Percentiles rank a stretch among this genome's conserved stretches.
These are phyloP conservation scores for Exephanes ischioxanthus DNA, from an alignment of 2,888 invertebrate genomes.

Conservation along the genomic window DNA sequence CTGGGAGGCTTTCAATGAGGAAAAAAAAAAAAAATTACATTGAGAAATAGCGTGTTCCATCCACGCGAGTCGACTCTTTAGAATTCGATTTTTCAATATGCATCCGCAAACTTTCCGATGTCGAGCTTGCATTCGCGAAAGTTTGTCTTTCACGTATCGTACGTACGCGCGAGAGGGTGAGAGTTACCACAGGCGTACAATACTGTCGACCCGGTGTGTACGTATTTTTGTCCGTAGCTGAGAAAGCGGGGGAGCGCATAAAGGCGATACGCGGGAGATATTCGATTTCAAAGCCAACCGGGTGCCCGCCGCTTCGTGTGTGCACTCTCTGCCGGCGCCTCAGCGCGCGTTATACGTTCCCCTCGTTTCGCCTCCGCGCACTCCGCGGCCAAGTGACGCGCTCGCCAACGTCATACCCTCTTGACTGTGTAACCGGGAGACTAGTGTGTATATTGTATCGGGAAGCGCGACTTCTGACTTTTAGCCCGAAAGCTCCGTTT, in stretches of 20 bases:
- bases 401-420: constrained; percentile 18
- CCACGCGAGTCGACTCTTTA: constrained; percentile 16
- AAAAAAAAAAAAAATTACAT: constrained; percentile 3
- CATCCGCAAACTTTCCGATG: background rate
- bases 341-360: constrained; percentile 4
- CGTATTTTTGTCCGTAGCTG: background rate
- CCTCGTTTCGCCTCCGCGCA: background rate
- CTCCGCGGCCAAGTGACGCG: constrained; percentile 24
- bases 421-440: background rate
- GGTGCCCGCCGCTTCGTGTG: constrained; percentile 12
- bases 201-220: background rate
- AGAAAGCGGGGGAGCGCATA: constrained; percentile 12
- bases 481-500: no score
- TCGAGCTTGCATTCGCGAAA: constrained; percentile 5
- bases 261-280: constrained; percentile 39
- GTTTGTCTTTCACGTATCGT: constrained; percentile 1
- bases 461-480: no score
- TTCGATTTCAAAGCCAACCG: constrained; percentile 47
- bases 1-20: constrained; percentile 2
- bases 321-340: constrained; percentile 11
- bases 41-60: constrained; percentile 19
- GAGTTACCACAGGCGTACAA: background rate
- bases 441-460: background rate
- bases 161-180: background rate
- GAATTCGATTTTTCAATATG: constrained; percentile 35